Evolutionary conservation across 2,113 vertebrate genomes (phyloP), one percentile per base, ranked within the genome.

Genomic region (Mus pahari): DNA sequence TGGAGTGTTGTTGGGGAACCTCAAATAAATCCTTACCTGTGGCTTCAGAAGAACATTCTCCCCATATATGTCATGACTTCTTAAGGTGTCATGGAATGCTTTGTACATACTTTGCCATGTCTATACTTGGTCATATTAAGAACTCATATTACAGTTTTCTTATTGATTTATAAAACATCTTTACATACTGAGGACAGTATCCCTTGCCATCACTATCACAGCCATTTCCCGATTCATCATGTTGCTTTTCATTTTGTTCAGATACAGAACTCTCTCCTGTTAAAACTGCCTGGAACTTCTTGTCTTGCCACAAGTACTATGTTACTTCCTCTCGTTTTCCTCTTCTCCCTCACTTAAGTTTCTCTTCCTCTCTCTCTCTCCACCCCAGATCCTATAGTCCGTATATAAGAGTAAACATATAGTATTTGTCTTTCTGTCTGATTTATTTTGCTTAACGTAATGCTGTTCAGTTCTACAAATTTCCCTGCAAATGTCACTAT

Each of bases 1-100:
- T 89, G 90, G 31, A 24, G 91, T 45, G 13, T 86, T 82, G 75
- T 7, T 53, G 17, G 24, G 73, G 53, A 91, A 91, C 86, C 13
- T n/a, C 77, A 81, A n/a, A 75, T 79, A 75, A 71, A 82, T 68
- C 70, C 86, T 94, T 92, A 86, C 66, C 91, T 48, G 39, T 31
- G 66, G 86, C 28, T 77, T 31, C 5, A 88, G 62, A 75, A 60
- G 75, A 86, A 8, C 17, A 19, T 24, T 39, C 62, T 50, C 26
- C 13, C 9, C 26, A 45, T 45, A 20, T 33, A 45, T 31, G n/a
- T 19, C 62, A 62, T 42, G 31, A 45, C 26, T 42, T 45, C 64
- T 64, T 31, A 45, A 42, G 24, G 39, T 64, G 33, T 33, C 16
- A 64, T 48, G 45, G 4, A 53, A n/a, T 26, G 16, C 33, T 48